Evolutionary conservation across 2,113 vertebrate genomes (phyloP).

Genomic region (Ptilonorhynchus violaceus): DNA sequence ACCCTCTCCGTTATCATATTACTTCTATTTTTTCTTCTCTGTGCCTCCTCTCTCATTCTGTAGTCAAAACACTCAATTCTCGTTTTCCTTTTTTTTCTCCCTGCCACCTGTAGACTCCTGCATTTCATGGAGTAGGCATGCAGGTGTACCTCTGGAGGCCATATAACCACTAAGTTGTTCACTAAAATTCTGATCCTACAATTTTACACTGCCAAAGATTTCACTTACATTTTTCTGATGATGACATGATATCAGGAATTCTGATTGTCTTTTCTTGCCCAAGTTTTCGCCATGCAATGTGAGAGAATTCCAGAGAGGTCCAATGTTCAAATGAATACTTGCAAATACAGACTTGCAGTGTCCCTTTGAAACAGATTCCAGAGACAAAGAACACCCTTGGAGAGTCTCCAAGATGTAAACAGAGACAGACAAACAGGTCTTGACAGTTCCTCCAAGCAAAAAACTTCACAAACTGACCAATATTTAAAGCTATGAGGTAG

Average conservation of each 20-base stretch:
- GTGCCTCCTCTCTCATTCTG: not conserved
- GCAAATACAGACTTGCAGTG: not conserved
- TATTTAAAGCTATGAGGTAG: not conserved
- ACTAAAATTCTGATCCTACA: not conserved
- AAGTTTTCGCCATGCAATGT: not conserved
- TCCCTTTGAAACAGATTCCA: not conserved
- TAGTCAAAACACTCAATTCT: not conserved
- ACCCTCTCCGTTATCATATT: not conserved
- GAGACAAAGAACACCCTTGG: not conserved
- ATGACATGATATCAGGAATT: fast-evolving
- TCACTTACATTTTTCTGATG: not conserved
- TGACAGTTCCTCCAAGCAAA: not conserved
- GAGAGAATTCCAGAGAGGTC: not conserved
- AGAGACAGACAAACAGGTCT: not conserved
- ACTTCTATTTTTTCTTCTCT: not conserved
- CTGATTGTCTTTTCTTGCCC: not conserved
- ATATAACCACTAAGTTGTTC: not conserved
- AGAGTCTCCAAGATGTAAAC: not conserved
- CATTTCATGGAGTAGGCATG: fast-evolving
- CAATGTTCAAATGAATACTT: not conserved
- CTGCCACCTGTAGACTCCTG: fast-evolving
- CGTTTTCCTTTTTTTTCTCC: not conserved
- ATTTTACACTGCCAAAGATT: not conserved
- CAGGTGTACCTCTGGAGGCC: not conserved
- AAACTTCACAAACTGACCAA: not conserved